Conservation (phyloP, 2,888 invertebrate genomes). For the Thera obeliscata region DNA sequence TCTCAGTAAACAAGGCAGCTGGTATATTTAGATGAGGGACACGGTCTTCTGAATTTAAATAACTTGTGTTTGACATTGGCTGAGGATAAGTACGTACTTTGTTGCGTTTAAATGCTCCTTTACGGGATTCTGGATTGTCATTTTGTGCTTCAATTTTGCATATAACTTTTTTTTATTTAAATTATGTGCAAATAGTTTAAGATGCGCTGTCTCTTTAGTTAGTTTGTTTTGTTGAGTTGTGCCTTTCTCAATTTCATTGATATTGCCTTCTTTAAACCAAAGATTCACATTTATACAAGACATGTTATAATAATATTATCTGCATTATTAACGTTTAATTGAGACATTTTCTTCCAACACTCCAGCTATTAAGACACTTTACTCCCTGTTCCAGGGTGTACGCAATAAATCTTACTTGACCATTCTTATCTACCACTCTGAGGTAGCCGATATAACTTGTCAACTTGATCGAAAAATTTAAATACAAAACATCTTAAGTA, state of each 20-base stretch:
- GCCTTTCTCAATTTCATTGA: constrained; percentile 2
- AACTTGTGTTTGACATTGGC: constrained; percentile 63
- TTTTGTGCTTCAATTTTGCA: constrained; percentile 30
- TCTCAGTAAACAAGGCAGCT: constrained; percentile 72
- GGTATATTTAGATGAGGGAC: constrained; percentile 77
- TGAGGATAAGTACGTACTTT: constrained; percentile 43
- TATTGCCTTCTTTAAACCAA: not conserved
- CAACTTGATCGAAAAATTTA: constrained; percentile 69
- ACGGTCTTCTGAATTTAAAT: constrained; percentile 72
- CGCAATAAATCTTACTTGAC: constrained; percentile 78
- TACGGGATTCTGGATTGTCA: constrained; percentile 34
- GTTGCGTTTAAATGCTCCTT: constrained; percentile 35
- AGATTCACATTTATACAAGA: not conserved
- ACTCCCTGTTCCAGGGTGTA: constrained; percentile 57
- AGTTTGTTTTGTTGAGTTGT: constrained; percentile 6
- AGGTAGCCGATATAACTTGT: constrained; percentile 76
- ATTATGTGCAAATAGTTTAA: constrained; percentile 27
- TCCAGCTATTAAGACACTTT: constrained; percentile 61
- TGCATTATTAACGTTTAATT: constrained; percentile 47
- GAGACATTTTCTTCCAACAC: constrained; percentile 61
- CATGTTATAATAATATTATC: constrained; percentile 2
- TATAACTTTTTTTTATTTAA: constrained; percentile 27
- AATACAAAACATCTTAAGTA: constrained; percentile 65
- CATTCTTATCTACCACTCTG: constrained; percentile 69
- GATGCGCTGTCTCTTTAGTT: constrained; percentile 15